Evolutionary conservation across 2,797 vertebrate species (phyloP).

Genomic region (Microchirus variegatus): DNA sequence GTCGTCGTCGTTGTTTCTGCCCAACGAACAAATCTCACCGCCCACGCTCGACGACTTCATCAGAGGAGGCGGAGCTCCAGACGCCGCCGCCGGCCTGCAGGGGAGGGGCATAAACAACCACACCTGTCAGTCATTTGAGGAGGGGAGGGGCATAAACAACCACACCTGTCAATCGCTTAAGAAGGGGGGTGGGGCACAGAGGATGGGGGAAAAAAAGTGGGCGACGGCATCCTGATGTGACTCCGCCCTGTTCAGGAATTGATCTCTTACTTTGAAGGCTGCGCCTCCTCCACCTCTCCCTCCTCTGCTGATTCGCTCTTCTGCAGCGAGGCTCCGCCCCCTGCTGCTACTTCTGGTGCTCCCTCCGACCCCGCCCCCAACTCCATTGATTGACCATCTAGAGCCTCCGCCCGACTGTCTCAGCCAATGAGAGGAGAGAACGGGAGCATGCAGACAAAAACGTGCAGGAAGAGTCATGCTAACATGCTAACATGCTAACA

Average conservation of each 20-base stretch:
- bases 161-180: no score
- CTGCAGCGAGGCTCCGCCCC: conserved; percentile 19
- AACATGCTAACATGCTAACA: conserved; percentile 1
- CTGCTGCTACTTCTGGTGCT: conserved; percentile 32
- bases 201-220: conserved; percentile 48
- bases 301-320: conserved; percentile 63
- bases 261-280: conserved; percentile 63
- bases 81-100: conserved; percentile 76
- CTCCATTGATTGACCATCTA: conserved; percentile 50
- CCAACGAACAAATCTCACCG: conserved; percentile 92
- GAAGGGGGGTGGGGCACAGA: background rate
- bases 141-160: background rate
- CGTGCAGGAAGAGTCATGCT: conserved; percentile 13
- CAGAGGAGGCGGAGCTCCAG: conserved; percentile 83
- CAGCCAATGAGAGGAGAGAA: conserved; percentile 27
- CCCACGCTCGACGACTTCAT: conserved; percentile 90
- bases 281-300: conserved; percentile 41
- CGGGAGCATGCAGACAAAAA: conserved; percentile 29
- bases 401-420: conserved; percentile 44
- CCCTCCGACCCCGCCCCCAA: conserved; percentile 40
- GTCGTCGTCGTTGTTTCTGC: conserved; percentile 91
- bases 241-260: background rate
- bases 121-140: background rate
- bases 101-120: conserved; percentile 20
- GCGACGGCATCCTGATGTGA: background rate